A percentile compares a stretch with the other conserved stretches of the same genome.
These are phyloP conservation scores for Dermochelys coriacea DNA, from an alignment of 2,797 vertebrate species.

Conservation along the genomic window DNA sequence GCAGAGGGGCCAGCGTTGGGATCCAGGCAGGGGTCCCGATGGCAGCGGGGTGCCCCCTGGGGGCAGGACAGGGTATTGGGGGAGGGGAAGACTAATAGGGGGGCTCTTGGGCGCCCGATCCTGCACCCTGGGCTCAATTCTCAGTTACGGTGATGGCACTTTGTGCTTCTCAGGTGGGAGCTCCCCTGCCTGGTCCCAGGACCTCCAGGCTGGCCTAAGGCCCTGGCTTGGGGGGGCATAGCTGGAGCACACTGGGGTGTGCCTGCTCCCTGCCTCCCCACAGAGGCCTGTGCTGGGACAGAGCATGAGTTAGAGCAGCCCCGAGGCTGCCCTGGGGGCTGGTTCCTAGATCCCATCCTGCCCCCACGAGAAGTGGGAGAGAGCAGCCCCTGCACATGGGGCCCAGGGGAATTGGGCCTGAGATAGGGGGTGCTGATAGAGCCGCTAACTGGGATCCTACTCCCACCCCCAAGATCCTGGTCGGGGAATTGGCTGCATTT, in stretches of 20 bases:
- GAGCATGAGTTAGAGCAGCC: not conserved
- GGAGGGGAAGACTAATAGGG: not conserved
- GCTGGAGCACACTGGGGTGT: not conserved
- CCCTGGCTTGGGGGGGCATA: not conserved
- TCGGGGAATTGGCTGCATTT: conserved; percentile 89
- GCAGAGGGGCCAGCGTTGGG: not conserved
- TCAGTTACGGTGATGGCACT: not conserved
- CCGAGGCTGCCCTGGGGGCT: not conserved
- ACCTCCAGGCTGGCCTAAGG: not conserved
- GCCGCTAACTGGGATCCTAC: not conserved
- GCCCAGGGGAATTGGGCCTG: not conserved
- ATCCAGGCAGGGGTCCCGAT: not conserved
- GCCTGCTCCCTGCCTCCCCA: no score
- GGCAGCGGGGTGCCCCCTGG: not conserved
- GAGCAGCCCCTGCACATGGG: not conserved
- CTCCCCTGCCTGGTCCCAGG: not conserved
- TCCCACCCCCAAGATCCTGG: conserved; percentile 84
- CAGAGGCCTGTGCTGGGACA: not conserved
- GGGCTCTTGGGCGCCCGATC: not conserved
- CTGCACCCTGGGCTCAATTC: not conserved
- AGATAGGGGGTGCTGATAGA: not conserved
- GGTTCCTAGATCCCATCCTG: not conserved
- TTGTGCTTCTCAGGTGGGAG: not conserved
- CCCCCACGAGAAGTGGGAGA: not conserved
- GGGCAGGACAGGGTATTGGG: no score